These are phyloP conservation scores for Mormyrus hasselquistii DNA, from an alignment of 2,797 vertebrate species.

Conservation along the genomic window DNA sequence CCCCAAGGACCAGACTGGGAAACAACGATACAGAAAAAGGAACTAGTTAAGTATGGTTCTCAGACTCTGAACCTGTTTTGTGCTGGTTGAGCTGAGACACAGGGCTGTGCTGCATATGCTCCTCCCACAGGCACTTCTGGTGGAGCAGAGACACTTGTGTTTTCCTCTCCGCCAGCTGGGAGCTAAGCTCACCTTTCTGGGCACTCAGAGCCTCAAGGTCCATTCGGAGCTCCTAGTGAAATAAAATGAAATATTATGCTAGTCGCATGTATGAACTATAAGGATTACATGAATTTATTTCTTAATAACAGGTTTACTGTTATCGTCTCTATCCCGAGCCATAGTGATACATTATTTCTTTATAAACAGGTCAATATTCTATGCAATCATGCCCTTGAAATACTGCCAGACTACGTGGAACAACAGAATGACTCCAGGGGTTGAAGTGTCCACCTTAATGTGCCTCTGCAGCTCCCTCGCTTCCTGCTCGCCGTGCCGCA, in stretches of 20 bases:
- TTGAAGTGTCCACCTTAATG: constrained; percentile 52
- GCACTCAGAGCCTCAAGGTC: constrained; percentile 60
- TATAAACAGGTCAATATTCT: background rate
- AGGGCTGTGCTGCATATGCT: constrained; percentile 57
- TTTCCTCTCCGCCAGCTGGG: constrained; percentile 63
- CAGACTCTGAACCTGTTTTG: constrained; percentile 58
- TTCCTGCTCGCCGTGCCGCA: constrained; percentile 63
- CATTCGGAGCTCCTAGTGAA: constrained; percentile 59
- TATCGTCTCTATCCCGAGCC: background rate
- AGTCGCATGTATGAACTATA: background rate
- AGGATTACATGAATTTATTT: background rate
- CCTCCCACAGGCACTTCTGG: constrained; percentile 61
- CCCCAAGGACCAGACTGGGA: background rate
- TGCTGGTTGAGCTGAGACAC: constrained; percentile 58
- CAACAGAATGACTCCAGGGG: background rate
- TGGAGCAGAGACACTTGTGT: constrained; percentile 52
- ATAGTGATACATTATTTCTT: background rate
- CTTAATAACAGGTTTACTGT: background rate
- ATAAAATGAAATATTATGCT: background rate
- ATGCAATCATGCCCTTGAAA: background rate
- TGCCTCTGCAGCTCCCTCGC: constrained; percentile 55
- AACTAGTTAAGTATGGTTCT: background rate
- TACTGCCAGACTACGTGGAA: background rate
- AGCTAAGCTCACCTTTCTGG: constrained; percentile 66
- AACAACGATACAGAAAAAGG: background rate